phyloP scores from a whole-genome alignment of 2,888 invertebrate species.

The Lapara coniferarum region DNA sequence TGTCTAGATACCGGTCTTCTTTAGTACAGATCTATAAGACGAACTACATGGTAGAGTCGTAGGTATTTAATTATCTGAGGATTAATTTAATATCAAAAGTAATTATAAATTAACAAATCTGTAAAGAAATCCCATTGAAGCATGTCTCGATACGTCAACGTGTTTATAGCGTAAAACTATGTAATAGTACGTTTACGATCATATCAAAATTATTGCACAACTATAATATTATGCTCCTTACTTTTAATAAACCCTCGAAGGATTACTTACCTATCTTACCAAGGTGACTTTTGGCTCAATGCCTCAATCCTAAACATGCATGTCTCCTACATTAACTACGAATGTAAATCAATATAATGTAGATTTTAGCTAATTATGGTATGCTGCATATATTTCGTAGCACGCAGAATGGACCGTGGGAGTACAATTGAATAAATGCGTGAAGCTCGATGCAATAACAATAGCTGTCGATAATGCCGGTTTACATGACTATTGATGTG shows the following conservation, averaged over 20 bases:
- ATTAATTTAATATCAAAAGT: too few species aligned
- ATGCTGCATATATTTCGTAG: conserved; percentile 8
- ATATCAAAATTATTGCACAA: too few species aligned
- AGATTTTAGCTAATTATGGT: neutral
- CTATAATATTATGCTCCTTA: too few species aligned
- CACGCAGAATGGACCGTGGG: conserved; percentile 18
- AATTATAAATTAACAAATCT: too few species aligned
- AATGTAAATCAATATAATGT: conserved; percentile 14
- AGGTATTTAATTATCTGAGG: neutral
- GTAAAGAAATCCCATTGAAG: too few species aligned
- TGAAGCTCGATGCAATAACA: conserved; percentile 13
- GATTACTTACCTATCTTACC: too few species aligned
- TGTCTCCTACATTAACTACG: neutral
- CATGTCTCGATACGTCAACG: too few species aligned
- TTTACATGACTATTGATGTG: too few species aligned
- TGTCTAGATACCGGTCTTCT: neutral
- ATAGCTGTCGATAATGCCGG: conserved; percentile 5
- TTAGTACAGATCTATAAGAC: neutral
- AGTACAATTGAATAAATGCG: conserved; percentile 20
- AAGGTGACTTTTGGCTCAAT: too few species aligned
- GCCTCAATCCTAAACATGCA: too few species aligned
- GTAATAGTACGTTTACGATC: neutral
- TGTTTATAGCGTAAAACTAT: neutral
- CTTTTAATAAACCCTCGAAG: too few species aligned
- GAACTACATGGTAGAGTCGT: neutral